These are phyloP conservation scores for Urocolius indicus DNA, from an alignment of 2,113 vertebrate genomes.

Conservation along the genomic window DNA sequence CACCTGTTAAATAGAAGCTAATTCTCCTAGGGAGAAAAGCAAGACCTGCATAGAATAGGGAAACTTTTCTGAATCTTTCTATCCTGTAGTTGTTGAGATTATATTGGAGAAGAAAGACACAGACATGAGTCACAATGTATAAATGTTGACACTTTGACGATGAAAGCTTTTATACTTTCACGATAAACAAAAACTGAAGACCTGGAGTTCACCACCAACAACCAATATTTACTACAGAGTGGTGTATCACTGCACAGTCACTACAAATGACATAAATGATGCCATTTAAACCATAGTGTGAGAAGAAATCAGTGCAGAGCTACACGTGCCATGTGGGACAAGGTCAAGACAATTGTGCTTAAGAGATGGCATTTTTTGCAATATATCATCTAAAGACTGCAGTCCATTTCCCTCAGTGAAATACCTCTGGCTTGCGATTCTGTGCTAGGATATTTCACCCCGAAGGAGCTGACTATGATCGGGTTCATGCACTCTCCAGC, in stretches of 20 bases:
- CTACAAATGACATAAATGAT: not conserved
- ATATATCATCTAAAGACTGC: not conserved
- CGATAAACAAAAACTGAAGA: not conserved
- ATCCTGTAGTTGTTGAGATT: not conserved
- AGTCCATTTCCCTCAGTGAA: not conserved
- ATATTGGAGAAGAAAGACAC: not conserved
- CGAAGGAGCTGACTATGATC: rapidly evolving
- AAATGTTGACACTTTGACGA: not conserved
- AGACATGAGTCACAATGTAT: not conserved
- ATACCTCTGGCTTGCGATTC: not conserved
- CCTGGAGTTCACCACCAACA: not conserved
- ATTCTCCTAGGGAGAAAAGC: not conserved
- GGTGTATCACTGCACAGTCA: not conserved
- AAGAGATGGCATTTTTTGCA: not conserved
- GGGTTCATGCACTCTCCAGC: not conserved
- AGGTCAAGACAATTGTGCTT: not conserved
- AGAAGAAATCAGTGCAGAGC: not conserved
- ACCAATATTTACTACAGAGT: not conserved
- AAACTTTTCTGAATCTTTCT: not conserved
- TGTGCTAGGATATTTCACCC: not conserved
- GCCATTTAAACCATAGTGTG: not conserved
- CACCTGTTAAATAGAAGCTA: slow-evolving; percentile 1
- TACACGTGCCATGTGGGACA: not conserved
- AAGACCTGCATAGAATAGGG: not conserved
- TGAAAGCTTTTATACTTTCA: not conserved